Conservation (phyloP, 2,888 invertebrate genomes). For the Xiphydria camelus region DNA sequence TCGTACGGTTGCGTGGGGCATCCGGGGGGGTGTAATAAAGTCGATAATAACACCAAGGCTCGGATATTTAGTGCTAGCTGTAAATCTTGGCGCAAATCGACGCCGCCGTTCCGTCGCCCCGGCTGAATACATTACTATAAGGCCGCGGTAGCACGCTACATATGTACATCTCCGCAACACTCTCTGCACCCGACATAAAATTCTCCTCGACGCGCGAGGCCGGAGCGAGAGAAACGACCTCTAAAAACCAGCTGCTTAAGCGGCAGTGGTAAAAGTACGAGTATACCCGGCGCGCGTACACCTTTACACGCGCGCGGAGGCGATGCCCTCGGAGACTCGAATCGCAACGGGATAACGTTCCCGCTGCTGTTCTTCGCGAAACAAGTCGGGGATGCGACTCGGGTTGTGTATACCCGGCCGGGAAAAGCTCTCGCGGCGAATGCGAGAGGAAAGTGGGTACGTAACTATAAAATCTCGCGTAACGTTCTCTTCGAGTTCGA, state of each 20-base stretch:
- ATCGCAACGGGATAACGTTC: too few relatives aligned
- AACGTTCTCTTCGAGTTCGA: too few relatives aligned
- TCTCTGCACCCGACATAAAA: slow-evolving; percentile 28
- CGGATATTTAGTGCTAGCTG: slow-evolving; percentile 51
- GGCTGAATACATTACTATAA: slow-evolving; percentile 46
- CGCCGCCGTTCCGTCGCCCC: slow-evolving; percentile 41
- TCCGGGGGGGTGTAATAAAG: slow-evolving; percentile 47
- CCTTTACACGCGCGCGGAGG: too few relatives aligned
- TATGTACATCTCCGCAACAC: slow-evolving; percentile 6
- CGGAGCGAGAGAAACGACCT: slow-evolving; percentile 24
- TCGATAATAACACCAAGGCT: slow-evolving; percentile 50
- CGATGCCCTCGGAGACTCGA: too few relatives aligned
- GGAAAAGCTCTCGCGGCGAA: too few relatives aligned
- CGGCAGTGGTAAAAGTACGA: slow-evolving; percentile 22
- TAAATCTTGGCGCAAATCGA: slow-evolving; percentile 51
- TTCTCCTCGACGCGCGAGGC: slow-evolving; percentile 26
- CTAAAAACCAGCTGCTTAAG: slow-evolving; percentile 30
- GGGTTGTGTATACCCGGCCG: too few relatives aligned
- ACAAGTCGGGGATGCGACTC: too few relatives aligned
- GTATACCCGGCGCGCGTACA: too few relatives aligned
- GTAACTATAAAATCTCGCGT: too few relatives aligned
- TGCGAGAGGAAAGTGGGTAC: too few relatives aligned
- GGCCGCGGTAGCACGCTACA: slow-evolving; percentile 31
- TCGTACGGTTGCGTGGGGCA: slow-evolving; percentile 34
- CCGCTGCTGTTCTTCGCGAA: too few relatives aligned